A percentile compares a stretch with the other conserved stretches of the same genome.
phyloP scores from a whole-genome alignment of 2,113 vertebrate species.

The Ariopsis seemanni region DNA sequence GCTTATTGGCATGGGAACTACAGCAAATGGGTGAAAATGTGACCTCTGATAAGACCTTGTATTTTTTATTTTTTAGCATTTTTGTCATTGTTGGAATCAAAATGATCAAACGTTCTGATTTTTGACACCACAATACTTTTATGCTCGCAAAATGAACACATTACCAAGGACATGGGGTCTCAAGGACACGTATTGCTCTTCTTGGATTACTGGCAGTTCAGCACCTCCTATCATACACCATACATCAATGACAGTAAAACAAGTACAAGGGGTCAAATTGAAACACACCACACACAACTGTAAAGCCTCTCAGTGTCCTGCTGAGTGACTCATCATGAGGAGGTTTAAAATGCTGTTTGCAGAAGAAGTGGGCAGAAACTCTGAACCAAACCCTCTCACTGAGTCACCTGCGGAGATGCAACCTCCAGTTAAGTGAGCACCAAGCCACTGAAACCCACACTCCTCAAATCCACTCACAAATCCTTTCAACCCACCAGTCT shows the following conservation, averaged over 20 bases:
- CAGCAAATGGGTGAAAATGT: neutral
- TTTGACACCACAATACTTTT: neutral
- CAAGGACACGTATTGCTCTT: neutral
- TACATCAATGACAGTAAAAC: neutral
- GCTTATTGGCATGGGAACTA: neutral
- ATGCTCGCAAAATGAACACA: neutral
- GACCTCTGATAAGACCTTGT: neutral
- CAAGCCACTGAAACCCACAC: slow-evolving; percentile 6
- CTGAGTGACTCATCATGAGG: neutral
- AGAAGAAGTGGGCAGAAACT: neutral
- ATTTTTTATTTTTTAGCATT: no score
- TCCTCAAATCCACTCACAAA: neutral
- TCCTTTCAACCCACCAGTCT: neutral
- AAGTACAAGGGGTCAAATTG: neutral
- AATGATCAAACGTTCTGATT: no score
- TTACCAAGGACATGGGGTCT: neutral
- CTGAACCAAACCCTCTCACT: neutral
- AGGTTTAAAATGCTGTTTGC: neutral
- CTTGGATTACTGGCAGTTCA: neutral
- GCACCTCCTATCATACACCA: neutral
- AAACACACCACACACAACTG: neutral
- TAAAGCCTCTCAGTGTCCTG: neutral
- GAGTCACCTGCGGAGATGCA: neutral
- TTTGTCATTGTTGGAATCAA: no score
- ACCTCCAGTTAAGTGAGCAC: neutral